phyloP scores from a whole-genome alignment of 1,140 invertebrate species.

The Rhyzopertha dominica region DNA sequence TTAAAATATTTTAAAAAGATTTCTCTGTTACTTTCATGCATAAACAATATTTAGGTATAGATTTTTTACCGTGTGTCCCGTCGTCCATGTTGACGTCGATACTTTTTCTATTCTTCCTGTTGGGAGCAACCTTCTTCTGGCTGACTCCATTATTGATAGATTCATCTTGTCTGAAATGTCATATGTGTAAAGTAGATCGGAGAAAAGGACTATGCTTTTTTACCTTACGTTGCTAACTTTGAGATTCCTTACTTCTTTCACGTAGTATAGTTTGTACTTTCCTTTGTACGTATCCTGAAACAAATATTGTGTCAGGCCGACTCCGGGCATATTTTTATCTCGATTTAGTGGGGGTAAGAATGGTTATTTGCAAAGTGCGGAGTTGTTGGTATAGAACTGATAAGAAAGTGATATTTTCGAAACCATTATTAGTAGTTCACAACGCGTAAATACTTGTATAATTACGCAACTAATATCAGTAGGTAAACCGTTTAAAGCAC shows the following conservation, averaged over 20 bases:
- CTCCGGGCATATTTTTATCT: too few relatives aligned
- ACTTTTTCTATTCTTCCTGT: too few relatives aligned
- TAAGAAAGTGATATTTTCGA: background rate
- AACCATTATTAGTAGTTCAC: constrained; percentile 1
- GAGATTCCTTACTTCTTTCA: constrained; percentile 26
- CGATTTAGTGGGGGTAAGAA: too few relatives aligned
- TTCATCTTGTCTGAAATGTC: background rate
- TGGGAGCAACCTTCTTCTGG: constrained; percentile 12
- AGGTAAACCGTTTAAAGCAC: too few relatives aligned
- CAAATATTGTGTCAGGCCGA: constrained; percentile 5
- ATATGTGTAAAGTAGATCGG: background rate
- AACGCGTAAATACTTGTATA: background rate
- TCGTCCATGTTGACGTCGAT: too few relatives aligned
- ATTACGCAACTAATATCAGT: too few relatives aligned
- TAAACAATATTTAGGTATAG: too few relatives aligned
- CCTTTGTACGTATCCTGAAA: constrained; percentile 39
- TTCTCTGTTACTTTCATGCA: too few relatives aligned
- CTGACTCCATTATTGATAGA: constrained; percentile 2
- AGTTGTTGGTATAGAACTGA: too few relatives aligned
- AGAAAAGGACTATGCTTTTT: background rate
- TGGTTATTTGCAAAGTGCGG: too few relatives aligned
- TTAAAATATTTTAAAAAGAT: too few relatives aligned
- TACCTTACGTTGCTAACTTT: constrained; percentile 2
- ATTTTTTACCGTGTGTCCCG: too few relatives aligned
- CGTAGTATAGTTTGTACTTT: constrained; percentile 34